phyloP scores from a whole-genome alignment of 2,888 invertebrate species.

The Troides helena region DNA sequence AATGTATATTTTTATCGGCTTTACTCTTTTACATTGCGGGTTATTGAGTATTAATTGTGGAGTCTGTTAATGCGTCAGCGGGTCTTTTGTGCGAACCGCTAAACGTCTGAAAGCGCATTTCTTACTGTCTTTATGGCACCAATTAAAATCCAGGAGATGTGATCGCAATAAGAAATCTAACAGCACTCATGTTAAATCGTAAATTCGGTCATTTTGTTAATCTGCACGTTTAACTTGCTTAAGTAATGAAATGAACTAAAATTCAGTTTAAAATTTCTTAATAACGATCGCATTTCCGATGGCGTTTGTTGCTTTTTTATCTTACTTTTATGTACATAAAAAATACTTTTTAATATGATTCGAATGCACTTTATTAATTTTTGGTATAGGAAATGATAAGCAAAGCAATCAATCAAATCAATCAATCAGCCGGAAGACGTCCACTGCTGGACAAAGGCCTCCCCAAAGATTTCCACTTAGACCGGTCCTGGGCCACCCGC shows the following conservation, averaged over 20 bases:
- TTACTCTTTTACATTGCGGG: constrained; percentile 27
- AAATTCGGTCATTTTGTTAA: not conserved
- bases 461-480: too few species aligned
- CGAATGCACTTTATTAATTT: not conserved
- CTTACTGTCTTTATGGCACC: constrained; percentile 17
- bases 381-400: not conserved
- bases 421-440: too few species aligned
- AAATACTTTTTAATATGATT: not conserved
- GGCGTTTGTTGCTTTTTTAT: not conserved
- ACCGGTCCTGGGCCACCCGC: too few species aligned
- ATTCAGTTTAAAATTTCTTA: not conserved
- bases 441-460: too few species aligned
- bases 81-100: constrained; percentile 5
- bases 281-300: not conserved
- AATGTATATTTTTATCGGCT: constrained; percentile 32
- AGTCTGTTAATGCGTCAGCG: not conserved
- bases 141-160: constrained; percentile 13
- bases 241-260: constrained; percentile 1
- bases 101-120: constrained; percentile 7
- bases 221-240: not conserved
- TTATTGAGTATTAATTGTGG: constrained; percentile 39
- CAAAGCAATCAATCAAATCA: too few species aligned
- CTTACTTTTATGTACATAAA: not conserved
- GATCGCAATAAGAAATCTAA: constrained; percentile 11
- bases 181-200: not conserved